Base-by-base conservation (phyloP, 2,113 vertebrate genomes). In the Dasyprocta punctata region DNA sequence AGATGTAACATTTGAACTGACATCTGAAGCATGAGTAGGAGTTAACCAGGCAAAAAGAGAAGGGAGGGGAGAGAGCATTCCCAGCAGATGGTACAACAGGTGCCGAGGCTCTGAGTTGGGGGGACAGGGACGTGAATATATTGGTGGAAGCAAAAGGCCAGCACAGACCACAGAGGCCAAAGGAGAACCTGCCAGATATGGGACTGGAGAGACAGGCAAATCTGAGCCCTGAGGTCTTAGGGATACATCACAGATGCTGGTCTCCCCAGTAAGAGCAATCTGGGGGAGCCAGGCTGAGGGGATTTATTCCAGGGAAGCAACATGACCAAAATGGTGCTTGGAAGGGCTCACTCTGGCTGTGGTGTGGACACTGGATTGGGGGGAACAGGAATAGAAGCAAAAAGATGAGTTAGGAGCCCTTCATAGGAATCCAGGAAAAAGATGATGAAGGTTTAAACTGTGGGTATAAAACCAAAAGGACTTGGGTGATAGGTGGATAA, bases 1-100 rank as follows among this genome's bases (percentile, higher is more conserved):
- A 93, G 92, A 95, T 52, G 10, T 89, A 94, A 93, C 93, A 92
- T 86, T 96, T 94, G 89, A 95, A 95, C 96, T 96, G 97, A 97
- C 92, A 96, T 97, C 89, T 93, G 96, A 97, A 94, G 88, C 61
- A 38, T 77, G 63, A 54, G 80, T 87, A 86, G 92, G 95, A 90
- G 95, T 93, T 82, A 96, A 89, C 92, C 84, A 96, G 87, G 92
- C 92, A 77, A 61, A 86, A 81, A 92, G 47, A 44, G 38, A 60
- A 60, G 82, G 38, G 58, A 20, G 30, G 83, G 61, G 67, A 80
- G 33, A 90, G 78, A 82, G 69, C 80, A 65, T 67, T 60, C 67
- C 49, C 90, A 71, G 90, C 95, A 97, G 94, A 97, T 90, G 92
- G 90, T 16, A 41, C 10, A 81, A 54, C 92, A 96, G 93, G 93